phyloP scores from a whole-genome alignment of 1,140 invertebrate species.

The Muscidifurax raptorellus region DNA sequence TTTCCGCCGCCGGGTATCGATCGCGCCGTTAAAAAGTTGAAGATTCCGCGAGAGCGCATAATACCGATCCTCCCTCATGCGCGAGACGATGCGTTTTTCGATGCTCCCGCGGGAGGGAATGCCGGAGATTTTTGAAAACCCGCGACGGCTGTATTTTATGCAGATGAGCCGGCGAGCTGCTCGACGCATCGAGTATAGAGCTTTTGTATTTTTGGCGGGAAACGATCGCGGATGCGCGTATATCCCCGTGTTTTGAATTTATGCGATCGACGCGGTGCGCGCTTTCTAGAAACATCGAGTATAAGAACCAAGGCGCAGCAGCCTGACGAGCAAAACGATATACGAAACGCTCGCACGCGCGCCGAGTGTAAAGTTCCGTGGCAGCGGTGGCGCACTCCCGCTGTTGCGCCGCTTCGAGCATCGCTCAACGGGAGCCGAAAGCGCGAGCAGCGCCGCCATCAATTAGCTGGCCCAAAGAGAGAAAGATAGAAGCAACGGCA shows the following conservation, averaged over 20 bases:
- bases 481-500: neutral
- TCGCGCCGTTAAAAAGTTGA: slow-evolving; percentile 34
- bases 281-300: too few relatives aligned
- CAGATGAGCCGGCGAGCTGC: neutral
- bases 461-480: slow-evolving; percentile 32
- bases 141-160: neutral
- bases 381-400: slow-evolving; percentile 3
- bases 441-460: slow-evolving; percentile 40
- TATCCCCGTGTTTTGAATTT: neutral
- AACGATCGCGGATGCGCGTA: neutral
- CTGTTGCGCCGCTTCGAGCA: slow-evolving; percentile 12
- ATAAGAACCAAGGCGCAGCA: too few relatives aligned
- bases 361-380: neutral
- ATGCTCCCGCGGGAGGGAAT: too few relatives aligned
- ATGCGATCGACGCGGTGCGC: neutral
- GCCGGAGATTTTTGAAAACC: neutral
- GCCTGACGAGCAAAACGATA: neutral
- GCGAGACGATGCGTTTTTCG: too few relatives aligned
- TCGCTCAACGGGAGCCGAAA: slow-evolving; percentile 48
- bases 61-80: neutral
- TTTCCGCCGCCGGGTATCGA: slow-evolving; percentile 40
- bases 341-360: too few relatives aligned
- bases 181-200: neutral
- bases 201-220: neutral
- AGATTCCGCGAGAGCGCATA: slow-evolving; percentile 29